Conservation (phyloP, 2,888 invertebrate species). For the Hypselothyrea guttata region DNA sequence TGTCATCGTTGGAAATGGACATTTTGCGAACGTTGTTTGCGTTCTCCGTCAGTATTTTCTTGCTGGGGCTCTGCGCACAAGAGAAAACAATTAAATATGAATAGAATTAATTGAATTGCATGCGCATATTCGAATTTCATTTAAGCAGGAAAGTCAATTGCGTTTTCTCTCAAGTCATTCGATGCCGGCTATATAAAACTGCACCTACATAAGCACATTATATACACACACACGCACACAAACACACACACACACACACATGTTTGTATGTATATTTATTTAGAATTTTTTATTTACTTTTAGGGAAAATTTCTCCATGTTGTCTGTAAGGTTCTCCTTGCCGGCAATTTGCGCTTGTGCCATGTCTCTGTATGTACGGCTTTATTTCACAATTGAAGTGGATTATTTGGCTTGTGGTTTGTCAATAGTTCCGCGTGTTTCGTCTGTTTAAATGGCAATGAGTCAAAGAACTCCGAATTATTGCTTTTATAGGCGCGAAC, state of each 20-base stretch:
- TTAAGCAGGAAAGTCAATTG: neutral
- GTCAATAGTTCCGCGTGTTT: slow-evolving; percentile 1
- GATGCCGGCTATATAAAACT: slow-evolving; percentile 2
- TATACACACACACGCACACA: neutral
- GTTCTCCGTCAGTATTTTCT: slow-evolving; percentile 80
- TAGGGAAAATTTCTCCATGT: slow-evolving; percentile 81
- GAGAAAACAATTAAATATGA: neutral
- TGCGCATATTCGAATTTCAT: neutral
- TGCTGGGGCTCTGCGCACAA: slow-evolving; percentile 79
- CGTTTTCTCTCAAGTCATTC: neutral
- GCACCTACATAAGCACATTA: slow-evolving; percentile 10
- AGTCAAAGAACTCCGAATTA: neutral
- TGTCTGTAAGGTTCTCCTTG: slow-evolving; percentile 82
- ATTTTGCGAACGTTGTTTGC: slow-evolving; percentile 79
- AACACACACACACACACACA: slow-evolving; percentile 6
- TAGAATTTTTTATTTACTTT: slow-evolving; percentile 71
- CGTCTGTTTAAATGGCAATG: slow-evolving; percentile 35
- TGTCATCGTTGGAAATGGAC: slow-evolving; percentile 70
- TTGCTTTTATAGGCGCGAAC: slow-evolving; percentile 53
- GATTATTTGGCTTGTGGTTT: neutral
- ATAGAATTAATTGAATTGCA: too few relatives aligned
- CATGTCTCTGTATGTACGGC: slow-evolving; percentile 40
- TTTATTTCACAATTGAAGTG: slow-evolving; percentile 3
- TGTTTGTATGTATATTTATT: neutral
- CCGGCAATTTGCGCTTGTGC: slow-evolving; percentile 73